Conservation (phyloP, 1,140 invertebrate genomes). For the Nylanderia fulva region DNA sequence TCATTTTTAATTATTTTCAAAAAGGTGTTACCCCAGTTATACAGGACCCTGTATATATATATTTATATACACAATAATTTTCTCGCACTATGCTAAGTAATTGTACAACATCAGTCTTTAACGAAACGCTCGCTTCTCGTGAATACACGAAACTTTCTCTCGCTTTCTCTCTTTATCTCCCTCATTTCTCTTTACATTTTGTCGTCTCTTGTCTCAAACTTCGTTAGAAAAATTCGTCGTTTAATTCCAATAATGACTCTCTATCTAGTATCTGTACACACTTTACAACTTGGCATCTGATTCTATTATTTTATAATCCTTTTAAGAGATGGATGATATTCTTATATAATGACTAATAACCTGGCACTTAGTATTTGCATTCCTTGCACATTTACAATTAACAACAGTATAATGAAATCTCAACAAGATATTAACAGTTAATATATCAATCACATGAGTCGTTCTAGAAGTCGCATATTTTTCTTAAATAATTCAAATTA, state of each 20-base stretch:
- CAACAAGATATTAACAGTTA: slow-evolving; percentile 50
- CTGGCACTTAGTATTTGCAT: slow-evolving; percentile 44
- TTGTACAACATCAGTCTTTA: slow-evolving; percentile 59
- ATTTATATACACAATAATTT: slow-evolving; percentile 36
- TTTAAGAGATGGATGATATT: slow-evolving; percentile 26
- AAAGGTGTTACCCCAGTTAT: not conserved
- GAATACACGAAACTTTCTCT: slow-evolving; percentile 24
- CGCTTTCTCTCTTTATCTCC: not conserved
- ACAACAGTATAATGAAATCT: slow-evolving; percentile 32
- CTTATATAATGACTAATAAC: slow-evolving; percentile 39
- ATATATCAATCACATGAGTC: slow-evolving; percentile 24
- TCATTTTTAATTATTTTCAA: not conserved
- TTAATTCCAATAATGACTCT: slow-evolving; percentile 29
- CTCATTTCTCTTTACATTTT: slow-evolving; percentile 13
- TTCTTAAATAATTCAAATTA: not conserved
- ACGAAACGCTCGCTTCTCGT: slow-evolving; percentile 43
- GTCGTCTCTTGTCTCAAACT: not conserved
- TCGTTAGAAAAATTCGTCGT: slow-evolving; percentile 44
- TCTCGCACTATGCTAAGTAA: slow-evolving; percentile 46
- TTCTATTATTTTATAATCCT: not conserved
- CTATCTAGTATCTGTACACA: slow-evolving; percentile 38
- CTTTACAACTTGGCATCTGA: slow-evolving; percentile 31
- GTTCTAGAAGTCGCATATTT: slow-evolving; percentile 41
- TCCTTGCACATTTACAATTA: slow-evolving; percentile 42
- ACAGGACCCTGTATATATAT: not conserved